Evolutionary conservation across 2,113 vertebrate species (phyloP), one percentile per base, ranked within the genome.

Genomic region (Lepidothrix coronata): DNA sequence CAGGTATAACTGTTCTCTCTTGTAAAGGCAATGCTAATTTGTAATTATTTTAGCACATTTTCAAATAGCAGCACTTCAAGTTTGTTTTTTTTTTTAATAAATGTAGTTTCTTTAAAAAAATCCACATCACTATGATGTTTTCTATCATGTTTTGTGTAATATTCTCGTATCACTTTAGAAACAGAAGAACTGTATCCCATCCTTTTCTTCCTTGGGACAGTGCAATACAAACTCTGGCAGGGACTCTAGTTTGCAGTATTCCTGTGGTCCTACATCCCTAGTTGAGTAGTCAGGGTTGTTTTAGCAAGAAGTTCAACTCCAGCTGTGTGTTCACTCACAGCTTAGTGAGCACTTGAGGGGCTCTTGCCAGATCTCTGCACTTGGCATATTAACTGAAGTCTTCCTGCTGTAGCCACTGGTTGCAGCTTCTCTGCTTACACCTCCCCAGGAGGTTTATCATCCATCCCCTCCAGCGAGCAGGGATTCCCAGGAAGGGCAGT

Each of bases 1-100:
- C 99, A 48, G 99, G 99, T 99, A 98, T 85, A 52, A 52, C 73
- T 58, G 65, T 78, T 77, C 33, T 91, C 4, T 71, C 25, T 65
- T 87, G 8, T 48, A 30, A 89, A 91, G 28, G 12, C 59, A 68
- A 12, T 72, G 33, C 17, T 80, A 12, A 13, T 44, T 74, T 54
- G 8, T 65, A 30, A 46, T 72, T 81, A 23, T 59, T 73, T 58
- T 43, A 80, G 52, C 5, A 5, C 72, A 10, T 77, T 86, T 77
- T 52, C 43, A 88, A 79, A 39, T 25, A 62, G 67, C 46, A 73
- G 24, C 41, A 76, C 49, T 51, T 58, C 2, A 59, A 28, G 22
- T 43, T 27, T 51, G 5, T 25, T 88, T 17, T 25, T 39, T 77
- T 58, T 35, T 12, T 2, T 48, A 92, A 51, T 35, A 72, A 82